phyloP scores from a whole-genome alignment of 2,113 vertebrate genomes.

The Aldabrachelys gigantea region DNA sequence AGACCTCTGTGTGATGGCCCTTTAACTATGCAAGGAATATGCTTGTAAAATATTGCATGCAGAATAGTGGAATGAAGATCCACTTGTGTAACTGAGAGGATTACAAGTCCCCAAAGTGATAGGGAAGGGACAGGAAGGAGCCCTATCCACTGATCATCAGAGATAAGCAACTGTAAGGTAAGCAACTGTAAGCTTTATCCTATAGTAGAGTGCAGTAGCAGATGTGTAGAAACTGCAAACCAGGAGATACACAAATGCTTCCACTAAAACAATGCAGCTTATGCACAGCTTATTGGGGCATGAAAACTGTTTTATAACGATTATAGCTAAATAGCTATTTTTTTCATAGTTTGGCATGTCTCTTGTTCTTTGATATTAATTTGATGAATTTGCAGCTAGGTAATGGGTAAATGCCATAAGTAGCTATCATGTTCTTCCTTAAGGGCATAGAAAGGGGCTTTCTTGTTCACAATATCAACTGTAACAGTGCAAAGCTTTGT shows the following conservation, averaged over 20 bases:
- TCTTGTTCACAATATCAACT: background rate
- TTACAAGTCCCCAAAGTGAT: background rate
- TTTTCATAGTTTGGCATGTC: background rate
- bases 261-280: background rate
- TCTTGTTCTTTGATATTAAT: background rate
- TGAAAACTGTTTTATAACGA: background rate
- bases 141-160: background rate
- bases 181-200: background rate
- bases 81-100: background rate
- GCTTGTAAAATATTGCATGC: background rate
- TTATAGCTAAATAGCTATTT: background rate
- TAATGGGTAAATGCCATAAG: constrained; percentile 23
- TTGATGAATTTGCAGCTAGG: constrained; percentile 21
- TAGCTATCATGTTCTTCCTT: background rate
- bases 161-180: background rate
- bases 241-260: background rate
- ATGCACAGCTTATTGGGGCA: background rate
- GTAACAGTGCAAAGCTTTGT: constrained; percentile 8
- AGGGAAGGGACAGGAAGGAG: background rate
- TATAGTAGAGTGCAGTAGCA: background rate
- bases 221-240: background rate
- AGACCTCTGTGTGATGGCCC: background rate
- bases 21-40: accelerated
- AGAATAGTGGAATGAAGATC: background rate
- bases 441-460: background rate